These are phyloP conservation scores for Sula dactylatra DNA, from an alignment of 2,113 vertebrate genomes.

Conservation along the genomic window DNA sequence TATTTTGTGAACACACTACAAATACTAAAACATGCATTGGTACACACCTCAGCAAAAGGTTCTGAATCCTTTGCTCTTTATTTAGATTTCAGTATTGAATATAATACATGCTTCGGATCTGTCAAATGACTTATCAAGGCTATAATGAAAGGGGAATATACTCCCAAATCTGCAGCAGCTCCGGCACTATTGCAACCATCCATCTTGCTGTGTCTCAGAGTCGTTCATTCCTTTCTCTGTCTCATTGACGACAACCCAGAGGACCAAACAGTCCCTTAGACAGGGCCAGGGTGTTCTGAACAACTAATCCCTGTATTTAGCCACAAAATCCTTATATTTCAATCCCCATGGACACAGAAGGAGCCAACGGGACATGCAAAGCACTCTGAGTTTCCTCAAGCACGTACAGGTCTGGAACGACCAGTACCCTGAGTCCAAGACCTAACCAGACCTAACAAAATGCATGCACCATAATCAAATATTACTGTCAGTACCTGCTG, in stretches of 20 bases:
- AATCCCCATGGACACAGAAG: neutral
- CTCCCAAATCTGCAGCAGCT: neutral
- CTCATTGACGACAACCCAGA: neutral
- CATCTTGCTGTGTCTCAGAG: neutral
- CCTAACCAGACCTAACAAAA: neutral
- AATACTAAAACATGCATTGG: neutral
- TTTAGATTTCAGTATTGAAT: neutral
- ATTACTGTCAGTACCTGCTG: neutral
- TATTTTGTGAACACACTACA: neutral
- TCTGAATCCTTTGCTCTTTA: neutral
- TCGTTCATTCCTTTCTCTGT: neutral
- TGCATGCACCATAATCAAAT: neutral
- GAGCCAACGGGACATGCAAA: neutral
- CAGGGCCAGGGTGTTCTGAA: neutral
- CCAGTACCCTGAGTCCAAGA: accelerated
- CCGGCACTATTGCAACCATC: neutral
- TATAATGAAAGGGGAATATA: neutral
- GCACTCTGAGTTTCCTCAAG: neutral
- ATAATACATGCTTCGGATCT: neutral
- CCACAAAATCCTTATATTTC: neutral
- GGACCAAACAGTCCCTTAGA: neutral
- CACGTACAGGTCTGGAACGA: neutral
- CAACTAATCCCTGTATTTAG: accelerated
- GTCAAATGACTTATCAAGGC: neutral
- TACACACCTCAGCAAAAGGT: neutral